Percentiles rank a stretch among this genome's conserved stretches.
Evolutionary conservation across 1,140 invertebrate genomes (phyloP).

Genomic region (Zaprionus capensis): DNA sequence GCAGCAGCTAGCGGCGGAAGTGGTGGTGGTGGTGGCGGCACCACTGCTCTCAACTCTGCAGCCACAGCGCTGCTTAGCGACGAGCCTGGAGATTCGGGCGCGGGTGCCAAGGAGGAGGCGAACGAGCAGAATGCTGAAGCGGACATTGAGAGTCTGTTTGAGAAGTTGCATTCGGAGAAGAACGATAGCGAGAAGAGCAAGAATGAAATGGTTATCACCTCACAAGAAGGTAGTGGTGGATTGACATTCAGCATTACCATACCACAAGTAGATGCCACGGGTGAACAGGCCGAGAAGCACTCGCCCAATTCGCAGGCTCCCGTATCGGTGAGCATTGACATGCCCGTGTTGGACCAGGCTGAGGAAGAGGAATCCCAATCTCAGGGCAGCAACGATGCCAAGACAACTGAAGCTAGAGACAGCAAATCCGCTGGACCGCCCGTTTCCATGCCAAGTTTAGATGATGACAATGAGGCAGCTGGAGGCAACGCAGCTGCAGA

Average conservation of each 20-base stretch:
- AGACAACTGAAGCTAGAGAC: constrained; percentile 32
- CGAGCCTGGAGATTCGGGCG: constrained; percentile 50
- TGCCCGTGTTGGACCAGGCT: constrained; percentile 80
- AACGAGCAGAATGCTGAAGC: constrained; percentile 70
- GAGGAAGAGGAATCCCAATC: constrained; percentile 78
- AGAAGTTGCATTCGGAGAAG: constrained; percentile 84
- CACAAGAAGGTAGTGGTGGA: constrained; percentile 78
- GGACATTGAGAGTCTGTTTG: constrained; percentile 84
- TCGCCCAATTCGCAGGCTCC: constrained; percentile 71
- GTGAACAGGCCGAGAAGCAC: constrained; percentile 62
- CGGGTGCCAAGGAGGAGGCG: constrained; percentile 41
- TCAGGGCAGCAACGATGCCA: constrained; percentile 56
- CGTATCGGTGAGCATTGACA: constrained; percentile 81
- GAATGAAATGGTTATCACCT: constrained; percentile 80
- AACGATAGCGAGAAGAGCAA: constrained; percentile 62
- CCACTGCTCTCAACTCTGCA: constrained; percentile 59
- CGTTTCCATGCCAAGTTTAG: constrained; percentile 83
- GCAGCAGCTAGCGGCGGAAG: constrained; percentile 29
- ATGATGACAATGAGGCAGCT: constrained; percentile 79
- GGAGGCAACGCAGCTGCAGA: constrained; percentile 40
- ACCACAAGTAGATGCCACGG: constrained; percentile 69
- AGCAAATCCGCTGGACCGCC: constrained; percentile 63
- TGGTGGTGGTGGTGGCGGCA: constrained; percentile 41
- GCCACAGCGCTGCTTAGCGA: constrained; percentile 76
- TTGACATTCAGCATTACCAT: constrained; percentile 84